A percentile compares a stretch with the other conserved stretches of the same genome.
Conservation (phyloP, 2,113 vertebrate species). For the Chunga burmeisteri region DNA sequence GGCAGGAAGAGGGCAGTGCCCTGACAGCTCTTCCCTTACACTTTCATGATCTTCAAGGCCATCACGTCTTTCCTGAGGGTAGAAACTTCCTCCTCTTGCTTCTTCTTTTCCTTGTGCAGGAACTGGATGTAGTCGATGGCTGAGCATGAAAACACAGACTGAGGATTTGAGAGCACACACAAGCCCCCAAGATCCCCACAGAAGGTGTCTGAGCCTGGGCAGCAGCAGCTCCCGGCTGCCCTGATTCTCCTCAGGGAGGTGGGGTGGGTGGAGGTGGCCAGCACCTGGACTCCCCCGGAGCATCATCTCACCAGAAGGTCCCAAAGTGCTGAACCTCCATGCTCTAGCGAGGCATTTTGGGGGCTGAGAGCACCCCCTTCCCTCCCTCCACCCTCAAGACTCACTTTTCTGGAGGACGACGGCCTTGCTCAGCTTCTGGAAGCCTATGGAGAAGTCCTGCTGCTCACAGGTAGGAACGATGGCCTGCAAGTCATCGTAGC, state of each 20-base stretch:
- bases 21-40: conserved; percentile 74
- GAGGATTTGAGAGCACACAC: background rate
- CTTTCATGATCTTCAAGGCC: conserved; percentile 99
- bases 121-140: conserved; percentile 99
- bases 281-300: background rate
- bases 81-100: conserved; percentile 96
- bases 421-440: conserved; percentile 96
- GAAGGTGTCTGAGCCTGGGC: background rate
- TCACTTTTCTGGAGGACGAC: conserved; percentile 96
- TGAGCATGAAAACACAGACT: background rate
- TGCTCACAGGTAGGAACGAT: conserved; percentile 97
- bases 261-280: background rate
- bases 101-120: conserved; percentile 98
- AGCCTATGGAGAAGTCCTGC: conserved; percentile 89
- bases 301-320: background rate
- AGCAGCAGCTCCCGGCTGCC: background rate
- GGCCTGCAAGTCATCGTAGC: conserved; percentile 93
- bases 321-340: background rate
- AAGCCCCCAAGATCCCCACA: rapidly evolving
- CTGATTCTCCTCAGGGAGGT: rapidly evolving
- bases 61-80: conserved; percentile 92
- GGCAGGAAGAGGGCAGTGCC: background rate
- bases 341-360: rapidly evolving
- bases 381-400: background rate
- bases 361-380: background rate